phyloP scores from a whole-genome alignment of 2,888 invertebrate species.

The Noctuana brunneofusca region DNA sequence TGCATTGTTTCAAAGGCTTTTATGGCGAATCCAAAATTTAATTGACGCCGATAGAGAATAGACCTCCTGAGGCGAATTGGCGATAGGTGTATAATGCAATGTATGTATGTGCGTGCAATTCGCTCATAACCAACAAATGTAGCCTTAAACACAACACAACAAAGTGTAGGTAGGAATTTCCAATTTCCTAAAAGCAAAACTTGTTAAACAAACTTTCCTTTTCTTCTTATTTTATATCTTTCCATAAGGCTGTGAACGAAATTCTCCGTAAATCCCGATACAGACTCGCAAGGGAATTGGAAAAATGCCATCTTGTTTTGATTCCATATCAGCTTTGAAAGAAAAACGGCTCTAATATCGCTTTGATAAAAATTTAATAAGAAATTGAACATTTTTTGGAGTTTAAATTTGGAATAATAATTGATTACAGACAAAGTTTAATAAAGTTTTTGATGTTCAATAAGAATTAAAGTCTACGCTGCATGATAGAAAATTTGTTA shows the following conservation, averaged over 20 bases:
- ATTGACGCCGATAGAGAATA: too few relatives aligned
- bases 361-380: background rate
- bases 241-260: background rate
- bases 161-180: background rate
- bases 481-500: too few relatives aligned
- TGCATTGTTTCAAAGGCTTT: too few relatives aligned
- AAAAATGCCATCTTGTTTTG: background rate
- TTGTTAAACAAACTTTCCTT: slow-evolving; percentile 4
- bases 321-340: background rate
- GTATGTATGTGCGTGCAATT: too few relatives aligned
- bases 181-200: slow-evolving; percentile 5
- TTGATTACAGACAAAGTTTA: too few relatives aligned
- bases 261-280: background rate
- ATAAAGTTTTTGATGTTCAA: too few relatives aligned
- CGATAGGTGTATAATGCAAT: too few relatives aligned
- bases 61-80: too few relatives aligned
- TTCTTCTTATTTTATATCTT: background rate
- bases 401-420: too few relatives aligned
- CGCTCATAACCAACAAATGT: background rate
- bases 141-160: background rate
- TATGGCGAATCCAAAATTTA: too few relatives aligned
- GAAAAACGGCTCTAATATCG: background rate
- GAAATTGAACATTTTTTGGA: too few relatives aligned
- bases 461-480: too few relatives aligned
- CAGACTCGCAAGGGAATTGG: background rate